Evolutionary conservation across 2,888 invertebrate species (phyloP).

Genomic region (Mayetiola destructor): DNA sequence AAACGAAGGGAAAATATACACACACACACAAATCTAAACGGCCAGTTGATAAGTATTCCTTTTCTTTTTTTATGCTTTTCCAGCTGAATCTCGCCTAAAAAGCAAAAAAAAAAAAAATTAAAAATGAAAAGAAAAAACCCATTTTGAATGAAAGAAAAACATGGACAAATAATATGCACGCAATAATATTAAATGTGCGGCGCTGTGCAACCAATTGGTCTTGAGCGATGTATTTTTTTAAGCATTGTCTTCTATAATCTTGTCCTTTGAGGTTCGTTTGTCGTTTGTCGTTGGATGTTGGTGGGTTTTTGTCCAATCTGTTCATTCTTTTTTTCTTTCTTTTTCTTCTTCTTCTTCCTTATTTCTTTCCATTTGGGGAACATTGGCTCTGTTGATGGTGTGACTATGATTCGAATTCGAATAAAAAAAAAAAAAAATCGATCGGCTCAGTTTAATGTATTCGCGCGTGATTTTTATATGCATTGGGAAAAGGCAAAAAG

Average conservation of each 20-base stretch:
- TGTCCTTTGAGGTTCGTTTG: neutral
- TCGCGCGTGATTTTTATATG: slow-evolving; percentile 8
- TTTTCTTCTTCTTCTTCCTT: no score
- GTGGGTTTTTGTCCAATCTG: no score
- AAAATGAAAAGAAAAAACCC: no score
- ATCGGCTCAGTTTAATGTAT: neutral
- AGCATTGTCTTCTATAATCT: neutral
- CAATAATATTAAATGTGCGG: slow-evolving; percentile 9
- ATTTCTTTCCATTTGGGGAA: no score
- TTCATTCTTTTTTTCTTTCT: no score
- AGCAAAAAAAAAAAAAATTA: neutral
- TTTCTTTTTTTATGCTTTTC: no score
- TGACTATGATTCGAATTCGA: neutral
- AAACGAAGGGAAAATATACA: neutral
- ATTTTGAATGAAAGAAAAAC: no score
- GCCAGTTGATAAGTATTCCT: no score
- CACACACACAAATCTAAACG: neutral
- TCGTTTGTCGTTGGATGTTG: neutral
- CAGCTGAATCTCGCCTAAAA: no score
- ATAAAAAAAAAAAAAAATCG: neutral
- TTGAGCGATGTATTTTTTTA: slow-evolving; percentile 3
- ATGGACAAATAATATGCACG: slow-evolving; percentile 11
- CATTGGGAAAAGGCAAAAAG: no score
- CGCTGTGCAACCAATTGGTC: slow-evolving; percentile 10
- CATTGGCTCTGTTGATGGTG: neutral